Evolutionary conservation across 1,140 invertebrate species (phyloP).

Genomic region (Campoletis sonorensis): DNA sequence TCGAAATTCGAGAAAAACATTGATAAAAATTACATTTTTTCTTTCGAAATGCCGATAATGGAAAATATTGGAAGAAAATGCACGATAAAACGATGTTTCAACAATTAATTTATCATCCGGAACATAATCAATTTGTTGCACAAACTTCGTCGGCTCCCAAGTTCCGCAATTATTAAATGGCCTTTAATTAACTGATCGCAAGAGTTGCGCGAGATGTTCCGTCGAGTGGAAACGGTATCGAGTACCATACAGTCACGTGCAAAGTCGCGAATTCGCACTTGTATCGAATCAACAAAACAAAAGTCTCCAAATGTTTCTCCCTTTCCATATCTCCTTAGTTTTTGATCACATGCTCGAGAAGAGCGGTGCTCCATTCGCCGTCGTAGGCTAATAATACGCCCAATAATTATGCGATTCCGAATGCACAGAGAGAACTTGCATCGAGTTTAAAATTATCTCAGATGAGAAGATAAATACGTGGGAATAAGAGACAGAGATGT

Average conservation of each 20-base stretch:
- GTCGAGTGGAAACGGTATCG: conserved; percentile 30
- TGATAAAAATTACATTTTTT: background rate
- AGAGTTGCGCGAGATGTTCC: conserved; percentile 13
- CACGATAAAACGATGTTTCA: background rate
- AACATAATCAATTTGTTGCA: background rate
- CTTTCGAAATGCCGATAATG: background rate
- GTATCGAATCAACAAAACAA: background rate
- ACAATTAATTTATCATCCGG: background rate
- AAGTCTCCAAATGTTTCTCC: conserved; percentile 19
- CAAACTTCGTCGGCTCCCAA: background rate
- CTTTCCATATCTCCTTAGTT: background rate
- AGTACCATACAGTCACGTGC: background rate
- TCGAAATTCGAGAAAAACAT: background rate
- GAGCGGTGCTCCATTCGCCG: background rate
- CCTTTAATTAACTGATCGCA: conserved; percentile 11
- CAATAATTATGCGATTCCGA: conserved; percentile 23
- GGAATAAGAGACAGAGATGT: background rate
- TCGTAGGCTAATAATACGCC: background rate
- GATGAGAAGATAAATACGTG: conserved; percentile 26
- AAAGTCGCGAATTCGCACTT: background rate
- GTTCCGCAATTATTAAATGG: background rate
- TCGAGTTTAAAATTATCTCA: background rate
- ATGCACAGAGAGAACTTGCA: background rate
- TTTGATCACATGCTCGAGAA: background rate
- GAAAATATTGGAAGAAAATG: background rate